Evolutionary conservation across 2,113 vertebrate species (phyloP).

Genomic region (Bolborhynchus lineola): DNA sequence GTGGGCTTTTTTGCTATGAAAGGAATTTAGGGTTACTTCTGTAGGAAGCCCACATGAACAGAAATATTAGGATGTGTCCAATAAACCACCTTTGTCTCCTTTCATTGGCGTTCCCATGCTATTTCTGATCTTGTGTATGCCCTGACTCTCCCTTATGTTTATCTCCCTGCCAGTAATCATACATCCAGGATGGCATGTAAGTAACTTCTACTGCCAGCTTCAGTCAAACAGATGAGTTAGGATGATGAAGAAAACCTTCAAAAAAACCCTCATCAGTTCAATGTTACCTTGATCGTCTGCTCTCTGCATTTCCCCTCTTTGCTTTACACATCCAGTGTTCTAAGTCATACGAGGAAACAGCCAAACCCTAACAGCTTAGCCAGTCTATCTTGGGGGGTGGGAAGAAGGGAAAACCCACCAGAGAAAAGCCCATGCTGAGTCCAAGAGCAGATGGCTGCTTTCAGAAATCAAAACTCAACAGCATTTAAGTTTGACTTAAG

Average conservation of each 20-base stretch:
- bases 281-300: not conserved
- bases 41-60: not conserved
- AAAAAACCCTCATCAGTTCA: not conserved
- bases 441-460: not conserved
- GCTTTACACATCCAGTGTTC: not conserved
- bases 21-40: not conserved
- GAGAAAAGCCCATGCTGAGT: not conserved
- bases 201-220: not conserved
- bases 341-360: not conserved
- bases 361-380: not conserved
- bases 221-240: not conserved
- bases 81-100: not conserved
- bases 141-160: accelerated
- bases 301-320: not conserved
- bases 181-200: not conserved
- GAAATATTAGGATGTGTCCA: not conserved
- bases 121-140: not conserved
- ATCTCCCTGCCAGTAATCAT: not conserved
- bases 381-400: not conserved
- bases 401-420: not conserved
- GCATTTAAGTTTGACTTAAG: not conserved
- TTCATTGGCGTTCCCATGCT: not conserved
- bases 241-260: not conserved
- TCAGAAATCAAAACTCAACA: not conserved
- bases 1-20: not conserved